Percentiles rank a stretch among this genome's conserved stretches.
These are phyloP conservation scores for Pinna nobilis DNA, from an alignment of 1,140 invertebrate genomes.

Conservation along the genomic window DNA sequence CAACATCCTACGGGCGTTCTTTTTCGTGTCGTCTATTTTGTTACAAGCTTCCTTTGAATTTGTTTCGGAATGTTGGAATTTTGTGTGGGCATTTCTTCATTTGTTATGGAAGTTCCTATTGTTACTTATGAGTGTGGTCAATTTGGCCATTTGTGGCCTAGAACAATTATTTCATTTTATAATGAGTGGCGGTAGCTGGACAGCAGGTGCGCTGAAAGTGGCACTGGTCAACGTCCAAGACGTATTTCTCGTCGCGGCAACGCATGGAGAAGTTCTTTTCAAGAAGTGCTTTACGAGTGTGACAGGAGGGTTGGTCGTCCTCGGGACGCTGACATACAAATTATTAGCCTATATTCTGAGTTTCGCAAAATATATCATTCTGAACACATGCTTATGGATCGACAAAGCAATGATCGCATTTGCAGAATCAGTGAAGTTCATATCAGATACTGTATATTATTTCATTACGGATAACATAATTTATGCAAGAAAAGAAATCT, in stretches of 20 bases:
- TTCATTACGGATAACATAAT: slow-evolving; percentile 43
- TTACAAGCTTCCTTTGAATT: slow-evolving; percentile 37
- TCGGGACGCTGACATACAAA: slow-evolving; percentile 11
- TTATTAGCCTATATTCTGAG: slow-evolving; percentile 5
- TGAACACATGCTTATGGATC: slow-evolving; percentile 11
- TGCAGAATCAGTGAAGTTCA: slow-evolving; percentile 30
- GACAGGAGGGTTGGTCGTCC: slow-evolving; percentile 4
- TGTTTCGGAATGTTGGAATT: slow-evolving; percentile 38
- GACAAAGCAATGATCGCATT: slow-evolving; percentile 36
- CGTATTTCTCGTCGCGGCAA: slow-evolving; percentile 29
- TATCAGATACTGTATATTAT: slow-evolving; percentile 40
- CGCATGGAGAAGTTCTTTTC: slow-evolving; percentile 25
- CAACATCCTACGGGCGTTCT: background rate
- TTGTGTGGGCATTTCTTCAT: slow-evolving; percentile 41
- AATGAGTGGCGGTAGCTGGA: slow-evolving; percentile 41
- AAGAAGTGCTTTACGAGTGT: slow-evolving; percentile 28
- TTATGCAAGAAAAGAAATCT: slow-evolving; percentile 45
- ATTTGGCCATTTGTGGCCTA: slow-evolving; percentile 39
- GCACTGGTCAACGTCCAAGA: slow-evolving; percentile 30
- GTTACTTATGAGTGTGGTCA: slow-evolving; percentile 37
- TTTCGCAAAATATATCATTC: slow-evolving; percentile 17
- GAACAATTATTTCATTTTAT: slow-evolving; percentile 44
- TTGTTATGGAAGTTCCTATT: slow-evolving; percentile 51
- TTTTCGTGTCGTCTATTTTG: background rate
- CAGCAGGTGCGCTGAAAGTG: slow-evolving; percentile 30